Percentiles rank a stretch among this genome's conserved stretches.
Evolutionary conservation across 2,113 vertebrate genomes (phyloP).

Genomic region (Vireo altiloquus): DNA sequence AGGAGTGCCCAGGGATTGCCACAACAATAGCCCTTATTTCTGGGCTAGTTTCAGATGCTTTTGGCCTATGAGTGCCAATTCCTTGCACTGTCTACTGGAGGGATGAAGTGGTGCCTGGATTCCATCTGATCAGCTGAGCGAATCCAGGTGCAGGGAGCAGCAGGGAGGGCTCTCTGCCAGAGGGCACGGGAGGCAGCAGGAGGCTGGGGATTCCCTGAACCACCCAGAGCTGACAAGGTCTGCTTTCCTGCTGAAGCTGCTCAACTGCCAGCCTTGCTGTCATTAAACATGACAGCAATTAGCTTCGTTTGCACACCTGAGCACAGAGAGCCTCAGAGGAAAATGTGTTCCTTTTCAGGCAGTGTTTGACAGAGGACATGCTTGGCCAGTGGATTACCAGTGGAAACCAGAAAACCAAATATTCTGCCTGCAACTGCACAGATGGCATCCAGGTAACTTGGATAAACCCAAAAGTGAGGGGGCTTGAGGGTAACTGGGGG

Average conservation of each 20-base stretch:
- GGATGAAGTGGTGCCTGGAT: neutral
- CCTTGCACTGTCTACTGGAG: neutral
- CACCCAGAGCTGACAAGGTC: neutral
- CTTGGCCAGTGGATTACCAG: constrained; percentile 74
- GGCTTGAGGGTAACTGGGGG: neutral
- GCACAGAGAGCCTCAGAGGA: constrained; percentile 13
- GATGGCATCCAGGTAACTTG: constrained; percentile 69
- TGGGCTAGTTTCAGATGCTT: neutral
- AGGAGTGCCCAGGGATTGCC: neutral
- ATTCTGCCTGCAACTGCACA: constrained; percentile 83
- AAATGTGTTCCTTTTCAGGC: constrained; percentile 69
- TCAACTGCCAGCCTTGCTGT: neutral
- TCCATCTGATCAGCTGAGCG: neutral
- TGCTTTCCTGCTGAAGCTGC: neutral
- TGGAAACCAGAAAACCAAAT: constrained; percentile 70
- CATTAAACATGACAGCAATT: constrained; percentile 10
- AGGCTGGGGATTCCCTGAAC: neutral
- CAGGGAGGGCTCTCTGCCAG: neutral
- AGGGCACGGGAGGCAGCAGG: neutral
- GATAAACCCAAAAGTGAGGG: neutral
- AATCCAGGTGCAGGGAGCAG: neutral
- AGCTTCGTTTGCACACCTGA: neutral
- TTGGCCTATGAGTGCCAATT: neutral
- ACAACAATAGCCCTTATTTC: neutral
- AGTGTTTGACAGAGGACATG: constrained; percentile 68